These are phyloP conservation scores for Carterocephalus palaemon DNA, from an alignment of 2,888 invertebrate species.

Conservation along the genomic window DNA sequence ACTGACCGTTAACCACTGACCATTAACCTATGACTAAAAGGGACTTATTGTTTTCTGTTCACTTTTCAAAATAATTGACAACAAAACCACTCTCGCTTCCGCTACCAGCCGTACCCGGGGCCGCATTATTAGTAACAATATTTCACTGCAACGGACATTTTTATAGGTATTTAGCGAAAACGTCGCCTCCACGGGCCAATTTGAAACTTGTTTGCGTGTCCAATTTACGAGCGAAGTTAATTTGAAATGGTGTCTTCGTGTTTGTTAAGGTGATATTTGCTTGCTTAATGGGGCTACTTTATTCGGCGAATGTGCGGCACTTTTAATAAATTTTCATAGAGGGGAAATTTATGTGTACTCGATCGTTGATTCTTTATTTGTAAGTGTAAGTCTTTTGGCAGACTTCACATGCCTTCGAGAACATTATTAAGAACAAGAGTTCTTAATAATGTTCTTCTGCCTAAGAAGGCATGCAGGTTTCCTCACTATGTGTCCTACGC, in stretches of 20 bases:
- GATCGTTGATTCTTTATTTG: conserved; percentile 25
- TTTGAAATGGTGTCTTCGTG: conserved; percentile 40
- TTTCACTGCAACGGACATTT: conserved; percentile 74
- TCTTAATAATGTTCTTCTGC: too few species aligned
- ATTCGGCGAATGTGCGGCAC: conserved; percentile 20
- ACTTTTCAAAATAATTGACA: too few species aligned
- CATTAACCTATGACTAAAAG: too few species aligned
- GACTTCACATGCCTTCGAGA: too few species aligned
- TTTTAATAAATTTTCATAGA: conserved; percentile 26
- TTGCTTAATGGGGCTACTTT: conserved; percentile 24
- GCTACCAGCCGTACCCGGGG: conserved; percentile 31
- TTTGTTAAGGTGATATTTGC: conserved; percentile 34
- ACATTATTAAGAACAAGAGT: too few species aligned
- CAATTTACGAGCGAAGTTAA: conserved; percentile 61
- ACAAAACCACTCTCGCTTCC: conserved; percentile 29
- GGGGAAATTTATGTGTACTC: conserved; percentile 13
- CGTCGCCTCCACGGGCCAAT: conserved; percentile 74
- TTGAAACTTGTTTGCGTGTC: conserved; percentile 75
- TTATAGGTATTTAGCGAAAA: conserved; percentile 79
- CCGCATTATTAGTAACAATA: conserved; percentile 64
- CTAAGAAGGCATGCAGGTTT: too few species aligned
- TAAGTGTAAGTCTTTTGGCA: not conserved
- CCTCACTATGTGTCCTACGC: too few species aligned
- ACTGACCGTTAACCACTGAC: too few species aligned
- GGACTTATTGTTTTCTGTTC: too few species aligned